Conservation (phyloP, 2,888 invertebrate species). For the Petrolisthes cinctipes region DNA sequence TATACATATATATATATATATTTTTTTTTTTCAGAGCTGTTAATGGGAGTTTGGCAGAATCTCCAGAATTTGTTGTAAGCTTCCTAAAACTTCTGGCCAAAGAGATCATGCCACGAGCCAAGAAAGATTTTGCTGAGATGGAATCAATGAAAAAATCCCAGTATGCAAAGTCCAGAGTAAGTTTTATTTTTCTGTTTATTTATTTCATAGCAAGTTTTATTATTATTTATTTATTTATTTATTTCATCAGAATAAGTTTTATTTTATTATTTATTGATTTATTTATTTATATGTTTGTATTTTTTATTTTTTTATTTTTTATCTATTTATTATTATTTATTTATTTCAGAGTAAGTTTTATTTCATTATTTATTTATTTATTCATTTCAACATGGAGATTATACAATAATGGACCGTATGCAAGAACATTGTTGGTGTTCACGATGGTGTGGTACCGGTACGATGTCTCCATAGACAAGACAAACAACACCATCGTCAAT, state of each 20-base stretch:
- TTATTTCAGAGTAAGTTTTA: too few relatives aligned
- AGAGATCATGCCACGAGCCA: constrained; percentile 79
- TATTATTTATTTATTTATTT: background rate
- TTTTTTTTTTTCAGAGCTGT: constrained; percentile 78
- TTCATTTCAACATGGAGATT: too few relatives aligned
- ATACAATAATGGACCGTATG: too few relatives aligned
- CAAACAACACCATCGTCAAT: too few relatives aligned
- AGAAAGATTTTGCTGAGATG: constrained; percentile 83
- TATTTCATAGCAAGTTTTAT: background rate
- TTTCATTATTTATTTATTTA: too few relatives aligned
- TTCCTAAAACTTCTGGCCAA: constrained; percentile 84
- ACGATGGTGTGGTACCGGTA: too few relatives aligned
- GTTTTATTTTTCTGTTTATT: background rate
- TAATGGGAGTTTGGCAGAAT: constrained; percentile 87
- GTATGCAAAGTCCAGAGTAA: constrained; percentile 50
- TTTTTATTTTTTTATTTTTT: background rate
- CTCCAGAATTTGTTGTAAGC: constrained; percentile 81
- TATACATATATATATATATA: too few relatives aligned
- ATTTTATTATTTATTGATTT: background rate
- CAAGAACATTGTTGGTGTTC: too few relatives aligned
- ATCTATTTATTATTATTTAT: background rate
- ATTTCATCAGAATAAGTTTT: background rate
- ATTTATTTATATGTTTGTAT: background rate
- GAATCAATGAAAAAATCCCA: constrained; percentile 77
- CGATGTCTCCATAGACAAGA: too few relatives aligned